Evolutionary conservation across 2,113 vertebrate species (phyloP), one percentile per base, ranked within the genome.

Genomic region (Uria lomvia): DNA sequence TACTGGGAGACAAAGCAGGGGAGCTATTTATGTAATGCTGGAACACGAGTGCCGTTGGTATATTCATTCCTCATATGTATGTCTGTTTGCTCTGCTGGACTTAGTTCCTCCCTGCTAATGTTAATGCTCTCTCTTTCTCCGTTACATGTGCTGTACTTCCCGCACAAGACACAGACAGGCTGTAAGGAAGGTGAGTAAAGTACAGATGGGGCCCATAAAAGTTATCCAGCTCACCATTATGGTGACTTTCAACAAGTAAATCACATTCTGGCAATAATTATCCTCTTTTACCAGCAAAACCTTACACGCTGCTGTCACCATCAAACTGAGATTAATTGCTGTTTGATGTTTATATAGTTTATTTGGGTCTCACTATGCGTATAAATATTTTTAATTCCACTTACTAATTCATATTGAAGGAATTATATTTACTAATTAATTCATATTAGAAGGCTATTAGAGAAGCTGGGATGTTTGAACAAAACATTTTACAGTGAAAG

Each of bases 31-130:
- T 42, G 34, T 8, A 15, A 22, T 0, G 5, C 12, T 38, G 42
- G 13, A 63, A 34, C 50, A 76, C 0, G 11, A 71, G 53, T 24
- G 12, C 12, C 8, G 0, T 2, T 47, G 29, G 1, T 55, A 8
- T 7, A 0, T 34, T 42, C 16, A 36, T 47, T 29, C 73, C 67
- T 91, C 78, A 8, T 15, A 19, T 3, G 1, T 10, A 2, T 6
- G 50, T 50, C 45, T 79, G 0, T 72, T 52, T 73, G 36, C 90
- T 90, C 49, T 6, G 0, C n/a, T 29, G 63, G 59, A 5, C n/a
- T 55, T 42, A 15, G 22, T 45, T 86, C 83, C 73, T 77, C 13
- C 0, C 24, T 23, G 0, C 86, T 58, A 7, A 9, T 16, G 3
- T 59, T 45, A 40, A 56, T 70, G 32, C 80, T 40, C 55, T 63